phyloP scores from a whole-genome alignment of 1,140 invertebrate species.

The Saxidomus purpurata region DNA sequence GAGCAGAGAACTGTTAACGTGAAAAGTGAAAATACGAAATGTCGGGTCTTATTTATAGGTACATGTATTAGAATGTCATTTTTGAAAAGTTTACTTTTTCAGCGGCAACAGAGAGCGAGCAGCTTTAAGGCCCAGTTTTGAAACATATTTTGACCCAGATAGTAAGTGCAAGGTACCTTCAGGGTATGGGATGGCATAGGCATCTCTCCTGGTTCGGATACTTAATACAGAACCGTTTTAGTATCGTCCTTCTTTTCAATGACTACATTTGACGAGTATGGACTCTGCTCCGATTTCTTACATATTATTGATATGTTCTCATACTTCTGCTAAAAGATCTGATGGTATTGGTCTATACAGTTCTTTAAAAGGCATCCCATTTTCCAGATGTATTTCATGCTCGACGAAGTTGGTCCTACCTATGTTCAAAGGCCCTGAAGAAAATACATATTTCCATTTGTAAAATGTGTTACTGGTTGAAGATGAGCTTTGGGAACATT shows the following conservation, averaged over 20 bases:
- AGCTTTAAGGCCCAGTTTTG: no score
- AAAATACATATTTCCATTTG: constrained; percentile 20
- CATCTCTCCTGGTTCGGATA: not conserved
- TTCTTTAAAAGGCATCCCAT: not conserved
- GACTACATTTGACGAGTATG: constrained; percentile 13
- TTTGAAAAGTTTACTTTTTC: no score
- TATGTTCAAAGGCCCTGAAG: not conserved
- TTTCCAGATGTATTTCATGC: constrained; percentile 1
- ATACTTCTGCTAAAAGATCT: not conserved
- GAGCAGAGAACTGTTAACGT: no score
- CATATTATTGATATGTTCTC: constrained; percentile 16
- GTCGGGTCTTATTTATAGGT: no score
- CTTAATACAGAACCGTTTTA: not conserved
- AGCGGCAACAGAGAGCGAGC: no score
- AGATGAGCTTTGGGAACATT: not conserved
- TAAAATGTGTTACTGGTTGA: not conserved
- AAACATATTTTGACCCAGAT: not conserved
- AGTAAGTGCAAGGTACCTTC: not conserved
- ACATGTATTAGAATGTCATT: no score
- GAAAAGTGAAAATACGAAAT: no score
- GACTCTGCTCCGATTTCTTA: constrained; percentile 5
- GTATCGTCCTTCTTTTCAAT: not conserved
- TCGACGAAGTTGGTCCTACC: not conserved
- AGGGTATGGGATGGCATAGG: not conserved
- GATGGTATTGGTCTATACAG: not conserved